Base-by-base conservation (phyloP, 2,797 vertebrate genomes). In the Eremophila alpestris region DNA sequence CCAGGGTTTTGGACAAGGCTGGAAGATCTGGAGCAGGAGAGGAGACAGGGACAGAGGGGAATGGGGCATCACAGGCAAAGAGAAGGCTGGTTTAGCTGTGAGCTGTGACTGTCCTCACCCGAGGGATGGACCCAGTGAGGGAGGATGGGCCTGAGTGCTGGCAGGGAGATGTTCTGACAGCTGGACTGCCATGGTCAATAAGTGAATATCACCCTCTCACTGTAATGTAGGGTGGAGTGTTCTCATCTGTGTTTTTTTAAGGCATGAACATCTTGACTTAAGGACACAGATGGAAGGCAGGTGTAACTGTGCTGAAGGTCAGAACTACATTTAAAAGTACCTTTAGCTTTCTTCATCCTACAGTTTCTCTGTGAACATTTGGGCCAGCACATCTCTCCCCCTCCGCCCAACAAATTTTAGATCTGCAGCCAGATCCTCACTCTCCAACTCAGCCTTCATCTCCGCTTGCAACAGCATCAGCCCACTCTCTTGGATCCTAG, bases 401-500 rank as follows among this genome's bases (percentile, higher is more conserved):
- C 89, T 95, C 84, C 79, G 40, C 80, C 45, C 75, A 84, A 79
- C 20, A 86, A 93, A 93, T 94, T 92, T 87, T 82, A 95, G 74
- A 93, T 93, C 67, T 94, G 91, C 85, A 96, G 93, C 95, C 94
- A 96, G 91, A 95, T 94, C 93, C 78, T 94, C 68, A 36, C 34
- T 96, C 87, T 96, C 76, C 70, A 94, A 52, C 70, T 96, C 90
- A 94, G 95, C 70, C 83, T 91, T 95, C 95, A 85, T 94, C 95
- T 96, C 90, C 0, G 14, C 91, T 97, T 94, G 94, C 94, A 91
- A 89, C 64, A 80, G 85, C 79, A 63, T 75, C 91, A 92, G 58
- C 90, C 92, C 86, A 87, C 95, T 91, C 91, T 96, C 93, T 92
- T 95, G 93, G 94, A 96, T 89, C 32, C 67, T 80, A 81, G 89